A percentile compares a stretch with the other conserved stretches of the same genome.
phyloP scores from a whole-genome alignment of 1,140 invertebrate species.

The Cryptotermes secundus region DNA sequence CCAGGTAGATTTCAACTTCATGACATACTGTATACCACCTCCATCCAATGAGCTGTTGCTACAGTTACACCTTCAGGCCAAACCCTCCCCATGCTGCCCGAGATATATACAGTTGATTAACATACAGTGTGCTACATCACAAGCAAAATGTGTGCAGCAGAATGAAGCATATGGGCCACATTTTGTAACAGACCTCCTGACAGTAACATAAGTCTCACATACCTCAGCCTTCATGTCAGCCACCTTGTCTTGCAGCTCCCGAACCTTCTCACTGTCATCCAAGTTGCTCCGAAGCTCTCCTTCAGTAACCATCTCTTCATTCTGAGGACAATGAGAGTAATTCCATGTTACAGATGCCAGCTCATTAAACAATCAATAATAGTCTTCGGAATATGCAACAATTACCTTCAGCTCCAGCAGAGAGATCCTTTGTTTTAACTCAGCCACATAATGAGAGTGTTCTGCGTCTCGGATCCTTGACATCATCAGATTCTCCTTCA shows the following conservation, averaged over 20 bases:
- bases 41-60: too few species aligned
- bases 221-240: conserved; percentile 91
- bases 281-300: conserved; percentile 79
- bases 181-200: background rate
- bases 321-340: conserved; percentile 61
- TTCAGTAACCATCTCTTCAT: conserved; percentile 87
- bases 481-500: conserved; percentile 94
- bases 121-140: background rate
- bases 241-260: conserved; percentile 87
- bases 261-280: conserved; percentile 78
- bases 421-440: conserved; percentile 92
- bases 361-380: too few species aligned
- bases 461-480: conserved; percentile 92
- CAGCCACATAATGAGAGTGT: conserved; percentile 89
- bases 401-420: conserved; percentile 87
- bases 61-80: too few species aligned
- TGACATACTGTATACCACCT: too few species aligned
- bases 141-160: conserved; percentile 9
- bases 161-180: background rate
- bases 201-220: conserved; percentile 41
- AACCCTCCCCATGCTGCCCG: background rate
- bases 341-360: background rate
- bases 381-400: background rate
- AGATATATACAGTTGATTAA: background rate
- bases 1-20: too few species aligned